Conservation (phyloP, 2,113 vertebrate species). For the Nicator chloris region DNA sequence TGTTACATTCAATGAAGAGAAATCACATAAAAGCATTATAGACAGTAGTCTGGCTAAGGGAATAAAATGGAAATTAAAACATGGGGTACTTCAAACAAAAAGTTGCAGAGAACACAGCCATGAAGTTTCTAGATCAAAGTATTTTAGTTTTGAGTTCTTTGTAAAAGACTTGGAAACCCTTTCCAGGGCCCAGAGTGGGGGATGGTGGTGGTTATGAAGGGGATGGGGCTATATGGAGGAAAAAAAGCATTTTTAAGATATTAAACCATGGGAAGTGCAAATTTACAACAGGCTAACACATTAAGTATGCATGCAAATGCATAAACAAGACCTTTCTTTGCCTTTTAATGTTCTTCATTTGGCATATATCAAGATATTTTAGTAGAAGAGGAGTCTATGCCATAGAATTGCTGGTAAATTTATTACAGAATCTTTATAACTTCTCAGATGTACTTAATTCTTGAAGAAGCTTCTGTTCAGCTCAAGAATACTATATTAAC, state of each 20-base stretch:
- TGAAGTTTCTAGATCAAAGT: background rate
- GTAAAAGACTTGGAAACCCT: background rate
- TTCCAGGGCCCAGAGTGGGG: fast-evolving
- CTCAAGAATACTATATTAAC: background rate
- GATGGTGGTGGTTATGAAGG: background rate
- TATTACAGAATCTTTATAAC: background rate
- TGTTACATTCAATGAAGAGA: background rate
- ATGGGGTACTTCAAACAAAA: background rate
- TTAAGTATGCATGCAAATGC: background rate
- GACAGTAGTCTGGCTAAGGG: background rate
- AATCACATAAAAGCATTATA: background rate
- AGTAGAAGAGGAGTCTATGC: background rate
- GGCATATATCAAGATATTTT: background rate
- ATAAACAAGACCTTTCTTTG: background rate
- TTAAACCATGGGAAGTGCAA: background rate
- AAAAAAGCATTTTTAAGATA: background rate
- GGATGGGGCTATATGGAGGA: too few relatives aligned
- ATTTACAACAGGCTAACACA: background rate
- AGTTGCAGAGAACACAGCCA: background rate
- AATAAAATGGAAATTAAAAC: background rate
- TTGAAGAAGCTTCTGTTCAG: background rate
- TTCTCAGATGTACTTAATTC: background rate
- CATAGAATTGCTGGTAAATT: background rate
- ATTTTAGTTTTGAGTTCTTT: background rate
- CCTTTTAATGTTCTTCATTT: background rate